phyloP scores from a whole-genome alignment of 1,140 invertebrate genomes.

The Dendroctonus valens region DNA sequence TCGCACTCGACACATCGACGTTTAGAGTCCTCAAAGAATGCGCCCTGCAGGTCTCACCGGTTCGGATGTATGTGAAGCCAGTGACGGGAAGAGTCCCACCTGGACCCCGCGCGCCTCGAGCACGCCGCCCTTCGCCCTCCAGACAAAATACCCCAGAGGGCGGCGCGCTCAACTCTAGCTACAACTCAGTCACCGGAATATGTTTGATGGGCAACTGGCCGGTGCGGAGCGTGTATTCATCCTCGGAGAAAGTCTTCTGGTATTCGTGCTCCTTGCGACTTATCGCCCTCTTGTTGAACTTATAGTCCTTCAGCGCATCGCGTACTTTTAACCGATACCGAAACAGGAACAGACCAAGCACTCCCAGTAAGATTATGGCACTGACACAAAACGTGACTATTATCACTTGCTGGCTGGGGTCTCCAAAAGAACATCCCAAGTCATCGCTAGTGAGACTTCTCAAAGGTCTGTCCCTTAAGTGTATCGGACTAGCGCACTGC shows the following conservation, averaged over 20 bases:
- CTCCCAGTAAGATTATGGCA: slow-evolving; percentile 65
- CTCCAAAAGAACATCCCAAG: slow-evolving; percentile 74
- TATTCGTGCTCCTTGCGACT: slow-evolving; percentile 82
- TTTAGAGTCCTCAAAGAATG: slow-evolving; percentile 45
- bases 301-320: slow-evolving; percentile 77
- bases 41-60: slow-evolving; percentile 59
- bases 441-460: slow-evolving; percentile 69
- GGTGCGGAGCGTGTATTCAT: slow-evolving; percentile 74
- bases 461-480: slow-evolving; percentile 67
- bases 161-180: slow-evolving; percentile 84
- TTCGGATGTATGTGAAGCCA: slow-evolving; percentile 69
- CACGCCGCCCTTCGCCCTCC: slow-evolving; percentile 58
- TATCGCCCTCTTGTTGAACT: slow-evolving; percentile 75
- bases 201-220: slow-evolving; percentile 64
- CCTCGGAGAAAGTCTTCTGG: slow-evolving; percentile 82
- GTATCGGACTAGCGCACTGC: slow-evolving; percentile 69
- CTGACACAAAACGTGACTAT: slow-evolving; percentile 70
- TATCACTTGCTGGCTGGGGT: slow-evolving; percentile 74
- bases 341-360: slow-evolving; percentile 70
- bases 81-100: slow-evolving; percentile 68
- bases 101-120: slow-evolving; percentile 53
- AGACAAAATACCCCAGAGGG: slow-evolving; percentile 68
- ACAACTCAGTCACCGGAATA: slow-evolving; percentile 88
- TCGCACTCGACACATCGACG: slow-evolving; percentile 27
- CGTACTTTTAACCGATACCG: slow-evolving; percentile 74